Percentiles rank a stretch among this genome's conserved stretches.
These are phyloP conservation scores for Protodeltote pygarga DNA, from an alignment of 2,888 invertebrate genomes.

Conservation along the genomic window DNA sequence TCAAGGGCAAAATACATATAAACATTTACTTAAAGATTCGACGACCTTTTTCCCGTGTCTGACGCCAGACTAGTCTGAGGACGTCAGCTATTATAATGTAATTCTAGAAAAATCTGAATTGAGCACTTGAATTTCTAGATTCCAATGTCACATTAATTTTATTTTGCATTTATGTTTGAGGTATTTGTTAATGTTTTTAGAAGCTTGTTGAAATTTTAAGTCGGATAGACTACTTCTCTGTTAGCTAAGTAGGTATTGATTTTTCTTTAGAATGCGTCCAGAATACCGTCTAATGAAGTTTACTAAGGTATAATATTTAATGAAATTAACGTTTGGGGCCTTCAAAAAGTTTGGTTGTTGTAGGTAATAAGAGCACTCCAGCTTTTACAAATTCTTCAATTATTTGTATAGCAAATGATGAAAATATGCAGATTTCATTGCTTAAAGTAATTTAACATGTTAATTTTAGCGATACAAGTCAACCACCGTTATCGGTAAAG, in stretches of 20 bases:
- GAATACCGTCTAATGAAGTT: constrained; percentile 16
- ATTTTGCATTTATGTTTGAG: constrained; percentile 2
- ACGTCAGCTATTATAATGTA: constrained; percentile 10
- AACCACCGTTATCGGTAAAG: constrained; percentile 28
- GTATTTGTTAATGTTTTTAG: constrained; percentile 5
- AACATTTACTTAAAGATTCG: constrained; percentile 59
- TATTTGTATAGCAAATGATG: neutral
- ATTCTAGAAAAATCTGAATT: constrained; percentile 26
- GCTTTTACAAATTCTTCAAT: neutral
- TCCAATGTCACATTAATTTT: constrained; percentile 25
- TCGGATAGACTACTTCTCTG: constrained; percentile 2
- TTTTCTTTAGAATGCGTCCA: constrained; percentile 18
- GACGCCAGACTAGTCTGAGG: constrained; percentile 47
- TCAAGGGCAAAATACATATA: constrained; percentile 74
- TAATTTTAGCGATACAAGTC: constrained; percentile 12
- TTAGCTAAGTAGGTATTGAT: constrained; percentile 28
- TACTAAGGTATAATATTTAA: too few relatives aligned
- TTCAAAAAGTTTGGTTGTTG: too few relatives aligned
- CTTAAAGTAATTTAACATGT: constrained; percentile 8
- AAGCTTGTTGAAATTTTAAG: neutral
- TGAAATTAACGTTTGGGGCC: too few relatives aligned
- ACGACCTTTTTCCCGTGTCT: constrained; percentile 57
- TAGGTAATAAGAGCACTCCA: neutral
- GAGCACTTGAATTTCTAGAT: constrained; percentile 14
- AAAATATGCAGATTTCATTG: constrained; percentile 9